Evolutionary conservation across 1,140 invertebrate species (phyloP), one percentile per base, ranked within the genome.

Genomic region (Drosophila bocqueti): DNA sequence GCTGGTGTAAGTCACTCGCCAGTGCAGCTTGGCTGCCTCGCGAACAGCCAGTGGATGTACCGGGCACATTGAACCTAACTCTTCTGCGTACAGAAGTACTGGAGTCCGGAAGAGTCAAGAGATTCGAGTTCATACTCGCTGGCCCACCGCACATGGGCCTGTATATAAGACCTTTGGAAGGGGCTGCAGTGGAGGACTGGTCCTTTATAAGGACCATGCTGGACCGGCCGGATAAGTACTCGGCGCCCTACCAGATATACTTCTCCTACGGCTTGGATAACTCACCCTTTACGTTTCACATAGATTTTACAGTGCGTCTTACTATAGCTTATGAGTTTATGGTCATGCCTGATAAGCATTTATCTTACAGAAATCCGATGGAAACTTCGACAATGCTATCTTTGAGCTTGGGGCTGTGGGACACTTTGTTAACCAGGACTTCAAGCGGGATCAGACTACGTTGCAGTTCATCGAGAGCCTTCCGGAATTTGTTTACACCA

Each of bases 121-220:
- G 87, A 31, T 92, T 66, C 42, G 80, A 84, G 18, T 93, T 93
- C 21, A 63, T 69, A 31, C 38, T 91, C 80, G 61, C 76, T 94
- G 96, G 96, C 40, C 96, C 96, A 6, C 94, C 96, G 77, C 96
- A 97, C 81, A 95, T 96, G 92, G 95, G 94, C 6, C 93, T 96
- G 16, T 95, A 96, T 80, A 92, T 97, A 46, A 95, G 95, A 15
- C 96, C 96, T 0, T 91, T 94, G 38, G 81, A 93, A 43, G 94
- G 93, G 60, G 94, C 95, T 11, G 82, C 93, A 42, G 89, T 97
- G 21, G 76, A 92, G 31, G 92, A 93, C 31, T 96, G 96, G 96
- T 95, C 94, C 57, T 93, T 97, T 34, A 92, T 94, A 9, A 92
- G 94, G 43, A 94, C 93, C 16, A 87, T 94, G 72, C 95, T 93